Base-by-base conservation (phyloP, 2,888 invertebrate species). In the Drosophila phalerata region DNA sequence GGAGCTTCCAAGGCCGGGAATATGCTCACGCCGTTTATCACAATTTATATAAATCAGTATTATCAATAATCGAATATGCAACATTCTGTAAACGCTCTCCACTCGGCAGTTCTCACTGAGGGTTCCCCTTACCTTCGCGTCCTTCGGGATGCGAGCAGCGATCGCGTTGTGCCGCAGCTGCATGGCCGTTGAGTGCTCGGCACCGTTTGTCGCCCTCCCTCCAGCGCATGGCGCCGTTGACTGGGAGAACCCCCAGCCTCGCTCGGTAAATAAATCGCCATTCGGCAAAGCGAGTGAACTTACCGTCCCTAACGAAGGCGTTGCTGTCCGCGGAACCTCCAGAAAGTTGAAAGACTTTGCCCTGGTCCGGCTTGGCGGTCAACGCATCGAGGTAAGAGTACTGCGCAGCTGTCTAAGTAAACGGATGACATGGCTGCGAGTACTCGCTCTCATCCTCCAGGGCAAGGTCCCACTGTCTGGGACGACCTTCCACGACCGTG, bases 311-410 rank as follows among this genome's bases (percentile, higher is more conserved):
- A n/a, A 30, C 47, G 10, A 47, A 15, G 8, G 47, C 25, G 10
- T 47, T 47, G 15, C 47, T 47, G 4, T 10, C 47, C 4, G 47
- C 47, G 28, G 47, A 47, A 9, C n/a, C 28, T 9, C 47, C 47
- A 8, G 25, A 25, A 4, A 47, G 28, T 10, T 47, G 47, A 8
- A 47, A 47, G 5, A 47, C 47, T 28, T 47, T 47, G 4, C 47
- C 47, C 47, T 47, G 47, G 47, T 47, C 47, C 15, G 47, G 47
- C 47, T 47, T 47, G 47, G 28, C 47, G 9, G 47, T 47, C 25
- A 47, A 9, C 15, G 28, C 2, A 11, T 47, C 47, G 8, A 47
- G 15, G 15, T 47, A 47, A 1, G 4, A 9, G 28, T 9, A 47
- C n/a, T 47, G 47, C 28, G 47, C 47, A 28, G 47, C 47, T 47